Percentiles rank a stretch among this genome's conserved stretches.
phyloP scores from a whole-genome alignment of 2,113 vertebrate genomes.

The Amazona vittata region DNA sequence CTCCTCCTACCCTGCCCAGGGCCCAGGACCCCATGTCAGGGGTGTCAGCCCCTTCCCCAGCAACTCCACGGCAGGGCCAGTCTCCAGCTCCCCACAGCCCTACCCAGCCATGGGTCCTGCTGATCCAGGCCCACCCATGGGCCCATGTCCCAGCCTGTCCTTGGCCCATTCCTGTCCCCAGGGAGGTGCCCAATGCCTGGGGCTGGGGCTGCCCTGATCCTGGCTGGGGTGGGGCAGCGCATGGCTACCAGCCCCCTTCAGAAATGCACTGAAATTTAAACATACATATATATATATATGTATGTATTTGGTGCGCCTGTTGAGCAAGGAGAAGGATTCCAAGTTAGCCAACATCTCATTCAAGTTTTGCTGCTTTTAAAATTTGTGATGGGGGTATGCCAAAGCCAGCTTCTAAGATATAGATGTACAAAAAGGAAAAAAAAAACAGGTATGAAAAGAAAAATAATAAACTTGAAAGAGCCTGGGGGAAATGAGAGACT shows the following conservation, averaged over 20 bases:
- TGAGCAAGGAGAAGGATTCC: neutral
- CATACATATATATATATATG: neutral
- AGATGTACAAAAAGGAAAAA: no score
- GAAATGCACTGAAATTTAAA: neutral
- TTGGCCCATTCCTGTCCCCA: neutral
- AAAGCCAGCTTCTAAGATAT: neutral
- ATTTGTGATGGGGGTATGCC: neutral
- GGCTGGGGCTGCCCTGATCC: neutral
- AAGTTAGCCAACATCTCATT: neutral
- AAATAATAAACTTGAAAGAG: neutral
- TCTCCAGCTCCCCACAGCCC: neutral
- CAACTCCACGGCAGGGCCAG: rapidly evolving
- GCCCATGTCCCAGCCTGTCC: neutral
- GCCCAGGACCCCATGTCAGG: neutral
- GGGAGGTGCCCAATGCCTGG: neutral
- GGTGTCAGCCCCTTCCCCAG: neutral
- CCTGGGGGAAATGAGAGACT: neutral
- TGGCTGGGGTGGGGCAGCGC: rapidly evolving
- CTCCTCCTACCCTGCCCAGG: no score
- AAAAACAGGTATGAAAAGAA: neutral
- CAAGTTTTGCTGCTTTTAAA: neutral
- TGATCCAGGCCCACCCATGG: rapidly evolving
- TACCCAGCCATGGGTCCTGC: neutral
- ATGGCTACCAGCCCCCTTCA: neutral
- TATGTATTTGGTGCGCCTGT: neutral